Base-by-base conservation (phyloP, 1,140 invertebrate genomes). In the Mamestra configurata region DNA sequence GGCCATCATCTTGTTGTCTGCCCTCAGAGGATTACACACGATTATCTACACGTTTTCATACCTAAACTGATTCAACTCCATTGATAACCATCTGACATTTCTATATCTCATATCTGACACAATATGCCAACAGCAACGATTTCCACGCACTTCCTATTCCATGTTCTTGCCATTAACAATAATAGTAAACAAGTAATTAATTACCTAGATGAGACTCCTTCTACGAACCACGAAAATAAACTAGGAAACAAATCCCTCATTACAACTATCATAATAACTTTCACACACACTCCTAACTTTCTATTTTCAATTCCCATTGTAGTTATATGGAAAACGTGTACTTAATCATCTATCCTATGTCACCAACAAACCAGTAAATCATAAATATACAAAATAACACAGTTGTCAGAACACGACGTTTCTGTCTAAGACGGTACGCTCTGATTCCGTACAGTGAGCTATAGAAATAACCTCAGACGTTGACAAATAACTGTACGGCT, bases 401-500 rank as follows among this genome's bases (percentile, higher is more conserved):
- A 76, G 59, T 77, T 66, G 75, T 80, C 71, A 76, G 59, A 75
- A 80, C 35, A 70, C 49, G 64, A 68, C 79, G 59, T 80, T 57
- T 46, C 76, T 79, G 64, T 68, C 80, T 71, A 82, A 78, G 76
- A 79, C 72, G 70, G 80, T 75, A 64, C 70, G 78, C 68, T 64
- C 70, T 72, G 78, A 79, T 61, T 72, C 78, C 70, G 27, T 37
- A 53, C 78, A 40, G 27, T 79, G 78, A 73, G 55, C 70, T 53
- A 73, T 79, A 79, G 78, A 79, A 87, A 86, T 87, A 84, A 88
- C 75, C 76, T 46, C 31, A 80, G 87, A 88, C 88, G 51, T 86
- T 89, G 85, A 89, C 83, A 86, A 89, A 88, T 88, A 84, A 81
- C 82, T 46, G 59, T 46, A 79, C 79, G 78, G 51, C 72, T 83